These are phyloP conservation scores for Neomorphus geoffroyi DNA, from an alignment of 2,797 vertebrate genomes.

Conservation along the genomic window DNA sequence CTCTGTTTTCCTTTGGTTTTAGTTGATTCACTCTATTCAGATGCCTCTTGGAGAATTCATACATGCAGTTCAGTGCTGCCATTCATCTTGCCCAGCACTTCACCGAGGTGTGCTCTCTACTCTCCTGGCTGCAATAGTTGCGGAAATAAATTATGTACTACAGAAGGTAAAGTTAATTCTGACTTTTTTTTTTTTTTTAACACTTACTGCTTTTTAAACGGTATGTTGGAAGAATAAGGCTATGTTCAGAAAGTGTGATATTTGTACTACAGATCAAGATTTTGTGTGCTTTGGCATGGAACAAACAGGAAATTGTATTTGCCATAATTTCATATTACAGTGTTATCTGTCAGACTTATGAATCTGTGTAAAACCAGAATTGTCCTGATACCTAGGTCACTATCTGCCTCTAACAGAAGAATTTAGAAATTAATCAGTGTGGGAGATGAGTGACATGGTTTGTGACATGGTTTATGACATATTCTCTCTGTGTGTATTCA, in stretches of 20 bases:
- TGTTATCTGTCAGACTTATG: not conserved
- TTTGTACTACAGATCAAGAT: not conserved
- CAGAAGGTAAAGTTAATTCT: constrained; percentile 82
- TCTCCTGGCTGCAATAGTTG: constrained; percentile 84
- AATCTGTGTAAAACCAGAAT: not conserved
- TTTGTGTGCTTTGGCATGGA: not conserved
- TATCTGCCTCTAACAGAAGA: not conserved
- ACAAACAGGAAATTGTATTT: not conserved
- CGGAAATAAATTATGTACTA: constrained; percentile 83
- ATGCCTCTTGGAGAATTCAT: constrained; percentile 84
- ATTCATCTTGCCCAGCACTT: constrained; percentile 62
- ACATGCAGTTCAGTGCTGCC: constrained; percentile 76
- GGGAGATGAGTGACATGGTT: accelerated
- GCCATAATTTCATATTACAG: not conserved
- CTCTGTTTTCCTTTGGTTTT: constrained; percentile 1
- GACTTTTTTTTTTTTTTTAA: not conserved
- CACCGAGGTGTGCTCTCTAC: constrained; percentile 85
- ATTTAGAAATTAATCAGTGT: not conserved
- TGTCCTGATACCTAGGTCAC: not conserved
- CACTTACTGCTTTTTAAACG: not conserved
- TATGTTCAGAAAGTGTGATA: not conserved
- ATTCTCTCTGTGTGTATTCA: not conserved
- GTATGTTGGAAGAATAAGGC: not conserved
- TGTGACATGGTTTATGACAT: accelerated
- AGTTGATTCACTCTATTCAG: constrained; percentile 84